Evolutionary conservation across 2,888 invertebrate species (phyloP), one percentile per base, ranked within the genome.

Genomic region (Seira musarum): DNA sequence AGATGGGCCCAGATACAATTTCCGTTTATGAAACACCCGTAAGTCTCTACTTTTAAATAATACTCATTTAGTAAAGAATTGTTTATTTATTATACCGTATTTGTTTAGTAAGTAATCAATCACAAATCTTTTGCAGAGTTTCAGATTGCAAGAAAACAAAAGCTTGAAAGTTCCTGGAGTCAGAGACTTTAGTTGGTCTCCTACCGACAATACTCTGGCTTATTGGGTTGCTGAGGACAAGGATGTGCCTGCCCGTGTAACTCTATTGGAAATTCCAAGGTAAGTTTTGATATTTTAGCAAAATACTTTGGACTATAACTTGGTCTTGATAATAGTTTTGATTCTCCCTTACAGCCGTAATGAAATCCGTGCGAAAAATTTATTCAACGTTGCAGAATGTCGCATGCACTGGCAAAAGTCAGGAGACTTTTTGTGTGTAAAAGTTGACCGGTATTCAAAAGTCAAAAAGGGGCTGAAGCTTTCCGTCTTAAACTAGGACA

Each of bases 211-310:
- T 88, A 92, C 95, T 46, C 92, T 99, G 65, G 98, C 98, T 0
- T 99, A 98, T 89, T 99, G 99, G 98, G 97, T 98, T 2, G 97
- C 98, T 0, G 99, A 99, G 90, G 94, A 96, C 88, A 97, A 98
- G 88, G 96, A 97, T 88, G 97, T 97, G 0, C 98, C 99, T 10
- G 98, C 98, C 0, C 92, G 97, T 87, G 98, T 99, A 0, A 96
- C 96, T 0, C 91, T 99, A 0, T 91, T 98, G 69, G 96, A 97
- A 89, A 93, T 99, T 82, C 98, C 98, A 2, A 95, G 94, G 90
- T 90, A 87, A n/a, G n/a, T n/a, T n/a, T n/a, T 84, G 68, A 82
- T 86, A 49, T 17, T 67, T 13, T 21, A 1, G 81, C 88, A 30
- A 17, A 1, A 13, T 5, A 87, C 66, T 77, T 70, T 65, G 15